Conservation (phyloP, 1,140 invertebrate species). For the Zaprionus gabonicus region DNA sequence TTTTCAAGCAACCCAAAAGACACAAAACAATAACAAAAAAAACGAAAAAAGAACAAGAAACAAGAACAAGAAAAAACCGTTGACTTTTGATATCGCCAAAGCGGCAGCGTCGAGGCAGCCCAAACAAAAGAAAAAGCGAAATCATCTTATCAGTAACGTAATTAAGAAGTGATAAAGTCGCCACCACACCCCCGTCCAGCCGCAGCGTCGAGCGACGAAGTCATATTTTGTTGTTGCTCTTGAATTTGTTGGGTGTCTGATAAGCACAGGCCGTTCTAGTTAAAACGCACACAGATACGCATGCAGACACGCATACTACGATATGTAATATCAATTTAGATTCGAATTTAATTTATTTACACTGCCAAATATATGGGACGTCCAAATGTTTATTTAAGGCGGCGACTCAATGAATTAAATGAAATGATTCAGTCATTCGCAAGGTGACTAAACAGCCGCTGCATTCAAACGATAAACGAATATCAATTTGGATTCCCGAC, state of each 20-base stretch:
- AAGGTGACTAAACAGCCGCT: conserved; percentile 39
- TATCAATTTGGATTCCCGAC: neutral
- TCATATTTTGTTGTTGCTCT: conserved; percentile 6
- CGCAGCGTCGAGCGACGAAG: conserved; percentile 40
- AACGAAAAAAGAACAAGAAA: conserved; percentile 7
- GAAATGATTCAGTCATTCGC: conserved; percentile 57
- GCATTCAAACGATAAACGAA: conserved; percentile 13
- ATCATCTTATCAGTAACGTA: conserved; percentile 78
- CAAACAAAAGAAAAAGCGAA: conserved; percentile 54
- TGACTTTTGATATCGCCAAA: conserved; percentile 56
- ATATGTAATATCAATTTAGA: conserved; percentile 78
- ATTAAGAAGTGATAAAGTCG: conserved; percentile 76
- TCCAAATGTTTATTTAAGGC: conserved; percentile 61
- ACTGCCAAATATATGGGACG: conserved; percentile 54
- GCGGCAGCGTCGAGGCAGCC: conserved; percentile 31
- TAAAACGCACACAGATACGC: conserved; percentile 1
- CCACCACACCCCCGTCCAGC: conserved; percentile 45
- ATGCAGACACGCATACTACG: conserved; percentile 34
- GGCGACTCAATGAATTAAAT: conserved; percentile 54
- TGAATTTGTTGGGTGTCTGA: conserved; percentile 35
- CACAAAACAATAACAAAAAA: conserved; percentile 31
- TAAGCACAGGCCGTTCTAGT: conserved; percentile 57
- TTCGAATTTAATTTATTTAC: conserved; percentile 83
- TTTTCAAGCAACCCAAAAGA: conserved; percentile 9
- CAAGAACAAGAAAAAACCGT: conserved; percentile 25